Base-by-base conservation (phyloP, 2,888 invertebrate genomes). In the Bugulina stolonifera region DNA sequence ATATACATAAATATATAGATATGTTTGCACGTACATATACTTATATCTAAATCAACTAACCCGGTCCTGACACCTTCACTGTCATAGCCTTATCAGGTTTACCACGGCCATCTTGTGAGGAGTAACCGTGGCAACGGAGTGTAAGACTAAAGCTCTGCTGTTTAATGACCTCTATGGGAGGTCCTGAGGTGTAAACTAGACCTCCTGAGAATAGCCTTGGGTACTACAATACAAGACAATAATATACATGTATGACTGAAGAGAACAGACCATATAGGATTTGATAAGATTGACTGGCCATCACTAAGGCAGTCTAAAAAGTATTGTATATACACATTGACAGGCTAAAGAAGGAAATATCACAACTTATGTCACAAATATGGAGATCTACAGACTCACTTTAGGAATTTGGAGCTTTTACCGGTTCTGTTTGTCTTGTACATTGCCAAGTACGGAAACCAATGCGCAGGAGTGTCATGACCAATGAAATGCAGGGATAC, bases 181-280 rank as follows among this genome's bases (percentile, higher is more conserved):
- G 86, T 74, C 87, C 91, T 73, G 89, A 88, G 72, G 87, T 88
- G 14, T 89, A 89, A 69, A 90, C 88, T 18, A 87, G 78, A 0
- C 95, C 94, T 34, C 86, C 84, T 0, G 93, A 89, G 83, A 93
- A 92, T 0, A 92, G 75, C 75, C 86, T 82, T 0, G 91, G 91
- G 84, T 88, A 89, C 86, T 89, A 86, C 69, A 79, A 75, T 52
- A 72, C 71, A 73, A 73, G 71, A 73, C 10, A 43, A 18, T 10
- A 43, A 43, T 18, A 10, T 43, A 43, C 43, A 10, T 43, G 43
- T 43, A 43, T n/a, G n/a, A n/a, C n/a, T n/a, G n/a, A n/a, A n/a
- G n/a, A n/a, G n/a, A n/a, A n/a, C n/a, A n/a, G n/a, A n/a, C n/a
- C n/a, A n/a, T n/a, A n/a, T n/a, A n/a, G n/a, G n/a, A n/a, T n/a